These are phyloP conservation scores for Grallaria varia DNA, from an alignment of 2,113 vertebrate genomes.

Conservation along the genomic window DNA sequence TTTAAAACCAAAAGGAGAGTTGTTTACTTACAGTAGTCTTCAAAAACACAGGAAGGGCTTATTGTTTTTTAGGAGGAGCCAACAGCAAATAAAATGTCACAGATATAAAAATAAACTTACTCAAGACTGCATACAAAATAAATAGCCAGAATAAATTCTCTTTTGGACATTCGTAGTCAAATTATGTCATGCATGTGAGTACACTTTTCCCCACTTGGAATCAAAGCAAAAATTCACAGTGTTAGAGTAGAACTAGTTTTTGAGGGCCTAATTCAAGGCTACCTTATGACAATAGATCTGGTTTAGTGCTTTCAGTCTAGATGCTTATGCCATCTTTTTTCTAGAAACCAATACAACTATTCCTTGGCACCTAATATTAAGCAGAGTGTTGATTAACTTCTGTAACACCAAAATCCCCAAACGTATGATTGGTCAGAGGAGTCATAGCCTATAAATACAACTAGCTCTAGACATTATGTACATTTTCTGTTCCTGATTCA, in stretches of 20 bases:
- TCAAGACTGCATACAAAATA: neutral
- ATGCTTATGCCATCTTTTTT: neutral
- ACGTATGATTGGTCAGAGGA: neutral
- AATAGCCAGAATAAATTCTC: neutral
- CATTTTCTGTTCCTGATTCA: slow-evolving; percentile 13
- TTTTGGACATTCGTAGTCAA: neutral
- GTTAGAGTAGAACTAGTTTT: neutral
- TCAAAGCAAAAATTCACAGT: neutral
- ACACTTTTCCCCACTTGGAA: slow-evolving; percentile 9
- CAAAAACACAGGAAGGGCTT: slow-evolving; percentile 14
- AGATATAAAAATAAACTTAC: slow-evolving; percentile 15
- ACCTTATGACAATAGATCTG: neutral
- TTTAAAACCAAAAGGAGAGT: slow-evolving; percentile 21
- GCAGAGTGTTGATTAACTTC: neutral
- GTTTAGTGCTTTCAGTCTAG: neutral
- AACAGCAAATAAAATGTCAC: neutral
- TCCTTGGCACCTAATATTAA: neutral
- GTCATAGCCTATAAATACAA: slow-evolving; percentile 1
- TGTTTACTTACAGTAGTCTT: neutral
- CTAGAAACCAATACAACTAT: neutral
- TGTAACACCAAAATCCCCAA: neutral
- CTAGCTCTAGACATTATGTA: neutral
- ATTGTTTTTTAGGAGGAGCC: slow-evolving; percentile 20
- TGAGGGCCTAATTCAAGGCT: neutral
- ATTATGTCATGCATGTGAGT: neutral